Percentiles rank a stretch among this genome's conserved stretches.
Conservation (phyloP, 2,888 invertebrate genomes). For the Strigamia transsilvanica region DNA sequence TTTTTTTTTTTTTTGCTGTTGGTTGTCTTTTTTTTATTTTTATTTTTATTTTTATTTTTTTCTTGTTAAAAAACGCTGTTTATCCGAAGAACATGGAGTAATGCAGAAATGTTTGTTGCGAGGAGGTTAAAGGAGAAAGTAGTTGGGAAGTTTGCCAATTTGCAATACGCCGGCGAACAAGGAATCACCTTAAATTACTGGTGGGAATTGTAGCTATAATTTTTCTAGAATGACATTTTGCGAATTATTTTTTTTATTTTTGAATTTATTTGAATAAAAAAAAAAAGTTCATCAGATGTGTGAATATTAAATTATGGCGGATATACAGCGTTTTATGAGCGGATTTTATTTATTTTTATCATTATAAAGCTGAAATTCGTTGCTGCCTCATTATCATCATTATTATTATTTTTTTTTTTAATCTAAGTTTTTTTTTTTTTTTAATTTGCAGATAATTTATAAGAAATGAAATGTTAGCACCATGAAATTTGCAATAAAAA, state of each 20-base stretch:
- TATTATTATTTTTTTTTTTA: background rate
- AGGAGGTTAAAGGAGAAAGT: constrained; percentile 37
- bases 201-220: constrained; percentile 38
- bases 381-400: background rate
- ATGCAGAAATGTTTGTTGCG: constrained; percentile 34
- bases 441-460: constrained; percentile 17
- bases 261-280: background rate
- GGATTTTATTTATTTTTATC: background rate
- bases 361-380: background rate
- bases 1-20: background rate
- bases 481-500: background rate
- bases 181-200: constrained; percentile 36
- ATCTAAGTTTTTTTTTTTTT: constrained; percentile 12
- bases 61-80: background rate
- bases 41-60: background rate
- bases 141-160: constrained; percentile 40
- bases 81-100: constrained; percentile 17
- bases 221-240: constrained; percentile 16
- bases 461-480: constrained; percentile 22
- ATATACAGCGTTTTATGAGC: background rate
- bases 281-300: background rate
- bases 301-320: background rate
- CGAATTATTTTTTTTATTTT: background rate
- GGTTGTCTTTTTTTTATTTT: background rate
- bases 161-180: constrained; percentile 41